Percentiles rank a stretch among this genome's conserved stretches.
phyloP scores from a whole-genome alignment of 1,140 invertebrate genomes.

The Ceratitis capitata region DNA sequence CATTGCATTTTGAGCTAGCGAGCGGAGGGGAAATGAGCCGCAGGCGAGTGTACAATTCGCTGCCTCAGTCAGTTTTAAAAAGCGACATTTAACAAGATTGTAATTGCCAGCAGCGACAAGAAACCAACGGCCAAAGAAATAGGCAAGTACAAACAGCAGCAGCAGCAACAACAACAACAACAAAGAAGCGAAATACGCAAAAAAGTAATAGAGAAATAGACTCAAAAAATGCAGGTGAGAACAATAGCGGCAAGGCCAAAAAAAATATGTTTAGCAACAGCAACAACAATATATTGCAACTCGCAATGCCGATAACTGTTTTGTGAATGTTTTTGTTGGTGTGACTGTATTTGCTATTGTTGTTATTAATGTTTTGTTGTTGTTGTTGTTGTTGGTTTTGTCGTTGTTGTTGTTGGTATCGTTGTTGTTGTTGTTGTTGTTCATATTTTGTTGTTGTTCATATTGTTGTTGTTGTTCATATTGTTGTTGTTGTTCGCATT shows the following conservation, averaged over 20 bases:
- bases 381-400: no score
- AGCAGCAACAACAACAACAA: not conserved
- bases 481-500: no score
- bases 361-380: no score
- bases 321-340: no score
- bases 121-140: not conserved
- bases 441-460: no score
- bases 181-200: not conserved
- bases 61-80: conserved; percentile 4
- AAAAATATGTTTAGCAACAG: not conserved
- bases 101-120: conserved; percentile 32
- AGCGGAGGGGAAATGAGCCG: not conserved
- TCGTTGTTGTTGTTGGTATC: no score
- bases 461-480: no score
- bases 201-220: not conserved
- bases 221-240: not conserved
- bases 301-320: no score
- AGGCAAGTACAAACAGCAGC: not conserved
- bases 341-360: no score
- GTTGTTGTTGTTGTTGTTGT: no score
- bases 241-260: not conserved
- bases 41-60: not conserved
- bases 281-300: not conserved
- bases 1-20: not conserved
- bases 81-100: conserved; percentile 33